Evolutionary conservation across 2,797 vertebrate species (phyloP).

Genomic region (Protonibea diacanthus): DNA sequence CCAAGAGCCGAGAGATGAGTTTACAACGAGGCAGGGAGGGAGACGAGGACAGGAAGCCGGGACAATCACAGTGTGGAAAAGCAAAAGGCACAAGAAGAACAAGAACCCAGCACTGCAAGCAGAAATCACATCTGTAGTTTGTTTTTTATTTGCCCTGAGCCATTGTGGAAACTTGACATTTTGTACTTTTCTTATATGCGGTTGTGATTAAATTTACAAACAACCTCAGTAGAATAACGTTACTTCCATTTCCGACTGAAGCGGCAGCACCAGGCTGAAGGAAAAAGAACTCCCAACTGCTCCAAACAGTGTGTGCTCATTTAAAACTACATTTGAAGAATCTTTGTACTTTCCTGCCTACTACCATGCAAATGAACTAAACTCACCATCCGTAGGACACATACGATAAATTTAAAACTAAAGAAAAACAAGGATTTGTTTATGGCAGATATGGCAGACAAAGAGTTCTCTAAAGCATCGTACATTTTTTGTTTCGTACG

Average conservation of each 20-base stretch:
- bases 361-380: neutral
- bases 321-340: neutral
- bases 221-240: neutral
- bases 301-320: neutral
- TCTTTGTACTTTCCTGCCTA: neutral
- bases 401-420: no score
- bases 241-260: neutral
- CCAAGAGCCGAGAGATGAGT: neutral
- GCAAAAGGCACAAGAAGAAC: neutral
- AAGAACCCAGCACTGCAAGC: neutral
- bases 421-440: no score
- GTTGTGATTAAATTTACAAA: neutral
- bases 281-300: neutral
- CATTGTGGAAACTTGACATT: neutral
- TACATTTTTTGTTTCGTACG: no score
- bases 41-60: neutral
- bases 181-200: neutral
- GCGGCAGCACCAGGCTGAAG: neutral
- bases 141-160: conserved; percentile 3
- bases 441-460: no score
- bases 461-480: no score
- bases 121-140: conserved; percentile 1
- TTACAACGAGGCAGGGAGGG: neutral
- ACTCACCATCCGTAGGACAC: neutral
- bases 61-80: conserved; percentile 12